Evolutionary conservation across 2,797 vertebrate species (phyloP).

Genomic region (Anomalospiza imberbis): DNA sequence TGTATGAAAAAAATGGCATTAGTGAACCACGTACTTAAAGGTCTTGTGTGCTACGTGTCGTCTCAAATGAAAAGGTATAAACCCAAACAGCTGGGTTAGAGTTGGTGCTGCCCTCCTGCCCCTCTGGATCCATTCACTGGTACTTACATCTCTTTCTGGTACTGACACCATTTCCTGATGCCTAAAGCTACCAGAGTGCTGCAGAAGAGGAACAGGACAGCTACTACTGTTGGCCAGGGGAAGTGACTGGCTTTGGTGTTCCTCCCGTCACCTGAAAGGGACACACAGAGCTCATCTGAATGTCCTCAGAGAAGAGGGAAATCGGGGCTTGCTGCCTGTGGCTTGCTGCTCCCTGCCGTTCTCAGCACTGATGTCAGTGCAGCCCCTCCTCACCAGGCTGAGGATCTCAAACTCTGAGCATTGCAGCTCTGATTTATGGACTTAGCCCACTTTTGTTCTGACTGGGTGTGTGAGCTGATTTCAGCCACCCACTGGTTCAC

Average conservation of each 20-base stretch:
- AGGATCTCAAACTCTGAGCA: background rate
- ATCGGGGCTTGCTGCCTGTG: rapidly evolving
- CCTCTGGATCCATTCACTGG: background rate
- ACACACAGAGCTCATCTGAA: background rate
- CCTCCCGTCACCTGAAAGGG: background rate
- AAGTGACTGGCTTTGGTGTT: background rate
- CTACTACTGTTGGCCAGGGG: slow-evolving; percentile 56
- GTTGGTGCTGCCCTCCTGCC: background rate
- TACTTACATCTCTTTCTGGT: slow-evolving; percentile 75
- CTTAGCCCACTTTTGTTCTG: background rate
- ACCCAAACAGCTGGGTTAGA: background rate
- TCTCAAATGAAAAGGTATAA: background rate
- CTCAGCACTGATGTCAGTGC: no score
- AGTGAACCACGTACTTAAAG: background rate
- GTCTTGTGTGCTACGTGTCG: rapidly evolving
- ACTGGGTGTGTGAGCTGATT: background rate
- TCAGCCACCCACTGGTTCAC: background rate
- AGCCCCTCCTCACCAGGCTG: background rate
- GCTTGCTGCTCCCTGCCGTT: rapidly evolving
- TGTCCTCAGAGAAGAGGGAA: rapidly evolving
- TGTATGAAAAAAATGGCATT: background rate
- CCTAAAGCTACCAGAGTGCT: slow-evolving; percentile 25
- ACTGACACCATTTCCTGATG: slow-evolving; percentile 70
- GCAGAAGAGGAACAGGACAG: slow-evolving; percentile 56
- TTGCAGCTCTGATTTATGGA: background rate